These are phyloP conservation scores for Fulica atra DNA, from an alignment of 2,113 vertebrate species.

Conservation along the genomic window DNA sequence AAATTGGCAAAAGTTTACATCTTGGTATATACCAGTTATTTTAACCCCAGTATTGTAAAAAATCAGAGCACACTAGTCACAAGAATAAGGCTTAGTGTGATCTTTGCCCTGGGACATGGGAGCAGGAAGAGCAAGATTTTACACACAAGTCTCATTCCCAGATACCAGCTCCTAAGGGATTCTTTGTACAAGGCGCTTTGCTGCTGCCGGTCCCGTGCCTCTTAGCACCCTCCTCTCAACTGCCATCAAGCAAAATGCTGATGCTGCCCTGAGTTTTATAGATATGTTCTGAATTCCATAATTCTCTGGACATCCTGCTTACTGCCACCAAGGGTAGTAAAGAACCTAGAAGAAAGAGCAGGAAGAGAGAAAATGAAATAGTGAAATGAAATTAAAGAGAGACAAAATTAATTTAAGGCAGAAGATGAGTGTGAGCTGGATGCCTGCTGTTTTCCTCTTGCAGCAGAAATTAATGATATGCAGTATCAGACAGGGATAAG, in stretches of 20 bases:
- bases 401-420: neutral
- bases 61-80: neutral
- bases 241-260: neutral
- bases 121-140: neutral
- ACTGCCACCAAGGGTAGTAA: neutral
- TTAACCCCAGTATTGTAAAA: neutral
- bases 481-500: neutral
- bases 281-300: neutral
- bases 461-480: neutral
- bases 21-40: neutral
- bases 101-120: neutral
- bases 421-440: neutral
- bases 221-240: neutral
- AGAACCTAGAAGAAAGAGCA: neutral
- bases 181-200: neutral
- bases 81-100: neutral
- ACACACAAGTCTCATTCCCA: neutral
- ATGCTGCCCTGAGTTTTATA: neutral
- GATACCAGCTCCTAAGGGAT: neutral
- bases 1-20: neutral
- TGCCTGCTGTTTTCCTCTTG: neutral
- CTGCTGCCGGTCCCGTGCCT: neutral
- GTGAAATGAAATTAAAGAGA: neutral
- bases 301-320: neutral
- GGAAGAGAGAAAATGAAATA: neutral